phyloP scores from a whole-genome alignment of 2,888 invertebrate species.

The Habrosyne pyritoides region DNA sequence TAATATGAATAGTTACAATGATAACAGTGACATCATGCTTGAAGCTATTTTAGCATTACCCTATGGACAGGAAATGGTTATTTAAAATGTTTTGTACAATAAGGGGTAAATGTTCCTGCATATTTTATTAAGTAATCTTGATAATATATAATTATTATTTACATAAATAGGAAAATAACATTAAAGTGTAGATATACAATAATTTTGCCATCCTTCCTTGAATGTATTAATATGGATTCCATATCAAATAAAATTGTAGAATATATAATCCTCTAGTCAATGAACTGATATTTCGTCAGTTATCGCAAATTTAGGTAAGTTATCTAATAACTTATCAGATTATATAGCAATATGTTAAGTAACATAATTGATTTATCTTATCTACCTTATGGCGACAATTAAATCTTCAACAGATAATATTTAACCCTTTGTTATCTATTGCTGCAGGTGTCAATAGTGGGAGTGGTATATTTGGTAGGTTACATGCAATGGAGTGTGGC shows the following conservation, averaged over 20 bases:
- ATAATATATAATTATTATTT: not conserved
- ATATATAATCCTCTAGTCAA: not conserved
- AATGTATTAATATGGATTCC: too few relatives aligned
- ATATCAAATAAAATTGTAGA: too few relatives aligned
- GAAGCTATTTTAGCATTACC: conserved; percentile 32
- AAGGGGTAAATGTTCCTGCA: not conserved
- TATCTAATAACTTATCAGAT: not conserved
- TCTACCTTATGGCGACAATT: not conserved
- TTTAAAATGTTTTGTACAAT: not conserved
- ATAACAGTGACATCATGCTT: conserved; percentile 52
- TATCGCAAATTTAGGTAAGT: not conserved
- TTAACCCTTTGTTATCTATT: conserved; percentile 12
- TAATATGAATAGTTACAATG: conserved; percentile 22
- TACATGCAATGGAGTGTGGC: conserved; percentile 95
- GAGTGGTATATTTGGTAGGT: conserved; percentile 90
- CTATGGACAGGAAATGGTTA: conserved; percentile 36
- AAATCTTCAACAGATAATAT: not conserved
- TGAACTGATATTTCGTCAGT: not conserved
- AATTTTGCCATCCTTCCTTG: too few relatives aligned
- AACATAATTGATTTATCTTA: not conserved
- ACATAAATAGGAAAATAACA: too few relatives aligned
- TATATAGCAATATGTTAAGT: not conserved
- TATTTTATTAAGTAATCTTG: not conserved
- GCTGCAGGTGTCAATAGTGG: conserved; percentile 86
- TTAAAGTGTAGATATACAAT: too few relatives aligned